Base-by-base conservation (phyloP, 35 echinoderm and acorn worm genomes). In the Apostichopus japonicus region DNA sequence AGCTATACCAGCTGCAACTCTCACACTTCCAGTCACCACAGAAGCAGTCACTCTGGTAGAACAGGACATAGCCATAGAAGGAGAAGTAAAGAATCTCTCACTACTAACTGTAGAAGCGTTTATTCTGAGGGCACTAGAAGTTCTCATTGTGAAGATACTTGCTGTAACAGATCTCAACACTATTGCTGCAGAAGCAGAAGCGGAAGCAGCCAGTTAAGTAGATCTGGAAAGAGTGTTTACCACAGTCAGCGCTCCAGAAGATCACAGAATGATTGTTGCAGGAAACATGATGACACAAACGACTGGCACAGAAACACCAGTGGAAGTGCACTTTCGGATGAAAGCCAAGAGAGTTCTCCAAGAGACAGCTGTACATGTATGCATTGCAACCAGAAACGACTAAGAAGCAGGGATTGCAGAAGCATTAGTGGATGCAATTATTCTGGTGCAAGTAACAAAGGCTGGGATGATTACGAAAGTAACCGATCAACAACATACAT, bases 381-480 rank as follows among this genome's bases (percentile, higher is more conserved):
- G 4, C 71, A 73, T 7, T 73, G 71, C 6, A 73, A 73, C 2
- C 71, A 73, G 17, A n/a, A 15, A 7, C 71, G 17, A n/a, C 16
- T 73, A 73, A 73, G 71, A 73, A n/a, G 14, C 71, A 73, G 71
- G 17, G n/a, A 73, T n/a, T 17, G 71, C 71, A 73, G 71, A 73
- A 73, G 71, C 71, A 73, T n/a, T 1, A 73, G 71, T 23, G 71
- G 71, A 73, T 19, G 71, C 71, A 73, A n/a, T 7, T n/a, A 73
- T 73, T 73, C 71, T 73, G 71, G 71, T 17, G 16, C 15, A 73
- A 73, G 71, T 6, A 13, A 73, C n/a, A 13, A n/a, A n/a, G 71
- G 71, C 17, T 73, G 14, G 71, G n/a, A 73, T 73, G 17, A 73
- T 73, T 17, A 6, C n/a, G 71, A 73, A n/a, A 73, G 71, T 19